Evolutionary conservation across 2,797 vertebrate genomes (phyloP).

Genomic region (Loris lydekkerianus): DNA sequence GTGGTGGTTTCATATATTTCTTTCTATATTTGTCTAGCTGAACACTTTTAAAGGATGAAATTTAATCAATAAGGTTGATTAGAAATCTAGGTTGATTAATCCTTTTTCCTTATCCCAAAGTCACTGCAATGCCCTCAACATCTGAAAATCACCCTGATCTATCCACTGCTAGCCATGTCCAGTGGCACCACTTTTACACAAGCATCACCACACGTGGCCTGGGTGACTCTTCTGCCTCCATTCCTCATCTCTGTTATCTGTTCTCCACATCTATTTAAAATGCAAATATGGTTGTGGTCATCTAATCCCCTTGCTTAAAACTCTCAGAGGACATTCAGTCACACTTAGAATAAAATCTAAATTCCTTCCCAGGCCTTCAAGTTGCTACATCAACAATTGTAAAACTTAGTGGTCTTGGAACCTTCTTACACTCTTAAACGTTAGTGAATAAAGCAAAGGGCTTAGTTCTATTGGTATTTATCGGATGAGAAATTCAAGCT

Average conservation of each 20-base stretch:
- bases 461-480: background rate
- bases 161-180: background rate
- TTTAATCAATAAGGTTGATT: conserved; percentile 55
- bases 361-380: background rate
- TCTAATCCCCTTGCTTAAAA: background rate
- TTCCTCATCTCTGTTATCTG: background rate
- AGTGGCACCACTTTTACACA: background rate
- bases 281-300: background rate
- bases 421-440: background rate
- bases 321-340: background rate
- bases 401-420: background rate
- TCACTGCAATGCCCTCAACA: background rate
- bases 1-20: background rate
- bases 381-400: background rate
- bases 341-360: background rate
- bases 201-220: background rate
- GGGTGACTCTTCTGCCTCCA: background rate
- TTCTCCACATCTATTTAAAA: background rate
- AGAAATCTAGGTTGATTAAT: conserved; percentile 31
- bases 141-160: background rate
- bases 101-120: background rate
- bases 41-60: background rate
- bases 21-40: background rate
- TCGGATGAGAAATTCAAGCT: background rate
- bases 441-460: background rate